Conservation (phyloP, 2,113 vertebrate species). For the Anhinga anhinga region DNA sequence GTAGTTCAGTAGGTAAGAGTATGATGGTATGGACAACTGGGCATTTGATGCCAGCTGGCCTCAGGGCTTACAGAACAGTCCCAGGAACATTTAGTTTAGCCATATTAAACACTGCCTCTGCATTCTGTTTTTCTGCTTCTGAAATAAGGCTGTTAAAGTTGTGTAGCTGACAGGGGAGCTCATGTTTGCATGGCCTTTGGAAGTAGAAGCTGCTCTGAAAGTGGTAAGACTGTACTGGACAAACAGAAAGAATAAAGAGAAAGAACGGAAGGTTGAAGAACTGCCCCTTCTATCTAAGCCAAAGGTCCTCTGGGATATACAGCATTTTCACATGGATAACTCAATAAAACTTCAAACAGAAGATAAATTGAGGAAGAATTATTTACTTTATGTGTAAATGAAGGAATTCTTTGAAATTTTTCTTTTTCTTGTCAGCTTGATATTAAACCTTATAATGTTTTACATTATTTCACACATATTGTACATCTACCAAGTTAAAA, state of each 20-base stretch:
- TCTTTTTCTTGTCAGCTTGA: background rate
- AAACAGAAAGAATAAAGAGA: background rate
- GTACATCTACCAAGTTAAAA: background rate
- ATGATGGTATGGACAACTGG: fast-evolving
- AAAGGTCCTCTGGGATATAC: background rate
- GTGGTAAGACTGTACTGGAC: background rate
- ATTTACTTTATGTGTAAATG: background rate
- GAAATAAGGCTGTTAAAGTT: background rate
- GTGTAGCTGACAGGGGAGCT: background rate
- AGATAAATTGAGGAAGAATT: background rate
- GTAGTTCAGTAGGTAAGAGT: background rate
- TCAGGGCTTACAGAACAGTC: background rate
- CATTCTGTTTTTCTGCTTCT: background rate
- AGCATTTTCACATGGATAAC: background rate
- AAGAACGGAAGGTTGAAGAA: background rate
- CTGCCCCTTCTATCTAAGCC: background rate
- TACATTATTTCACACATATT: background rate
- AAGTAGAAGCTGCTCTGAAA: background rate
- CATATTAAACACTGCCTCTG: background rate
- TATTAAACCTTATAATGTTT: background rate
- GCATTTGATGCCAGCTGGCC: background rate
- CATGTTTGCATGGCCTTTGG: background rate
- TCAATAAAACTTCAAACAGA: background rate
- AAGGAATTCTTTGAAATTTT: background rate
- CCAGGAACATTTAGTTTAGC: background rate